Evolutionary conservation across 53 echinoderm and acorn worm species (phyloP).

Genomic region (Echinarachnius parma): DNA sequence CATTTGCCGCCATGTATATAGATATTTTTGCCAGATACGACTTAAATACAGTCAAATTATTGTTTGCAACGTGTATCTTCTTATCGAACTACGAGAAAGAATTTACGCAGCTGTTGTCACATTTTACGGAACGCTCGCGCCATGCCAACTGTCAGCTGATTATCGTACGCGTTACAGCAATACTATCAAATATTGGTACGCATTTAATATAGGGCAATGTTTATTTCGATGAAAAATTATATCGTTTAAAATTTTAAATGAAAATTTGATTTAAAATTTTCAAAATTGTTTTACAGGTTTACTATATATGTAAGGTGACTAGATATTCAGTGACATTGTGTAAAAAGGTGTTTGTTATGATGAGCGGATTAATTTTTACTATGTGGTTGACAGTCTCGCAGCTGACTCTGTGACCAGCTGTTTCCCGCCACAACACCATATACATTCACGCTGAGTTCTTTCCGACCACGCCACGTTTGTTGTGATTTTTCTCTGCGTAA

Average conservation of each 20-base stretch:
- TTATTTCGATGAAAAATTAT: conserved; percentile 21
- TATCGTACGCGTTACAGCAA: conserved; percentile 44
- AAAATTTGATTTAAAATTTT: neutral
- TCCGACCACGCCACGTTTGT: conserved; percentile 59
- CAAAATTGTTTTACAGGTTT: neutral
- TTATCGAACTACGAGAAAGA: conserved; percentile 12
- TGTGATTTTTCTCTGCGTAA: conserved; percentile 29
- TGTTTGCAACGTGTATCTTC: neutral
- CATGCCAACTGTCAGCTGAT: conserved; percentile 57
- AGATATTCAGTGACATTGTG: neutral
- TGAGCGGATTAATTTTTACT: conserved; percentile 42
- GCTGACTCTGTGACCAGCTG: conserved; percentile 94
- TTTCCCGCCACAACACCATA: conserved; percentile 84
- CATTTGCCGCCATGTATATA: too few relatives aligned
- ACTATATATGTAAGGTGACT: neutral
- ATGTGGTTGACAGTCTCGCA: conserved; percentile 62
- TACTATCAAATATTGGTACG: conserved; percentile 49
- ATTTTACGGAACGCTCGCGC: conserved; percentile 49
- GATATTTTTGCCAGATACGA: too few relatives aligned
- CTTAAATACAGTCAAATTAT: too few relatives aligned
- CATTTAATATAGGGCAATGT: conserved; percentile 31
- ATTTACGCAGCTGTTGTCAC: conserved; percentile 53
- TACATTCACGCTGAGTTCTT: conserved; percentile 38
- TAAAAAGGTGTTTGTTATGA: conserved; percentile 15
- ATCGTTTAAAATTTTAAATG: conserved; percentile 4